Evolutionary conservation across 1,140 invertebrate genomes (phyloP), one percentile per base, ranked within the genome.

Genomic region (Wiebesia pumilae): DNA sequence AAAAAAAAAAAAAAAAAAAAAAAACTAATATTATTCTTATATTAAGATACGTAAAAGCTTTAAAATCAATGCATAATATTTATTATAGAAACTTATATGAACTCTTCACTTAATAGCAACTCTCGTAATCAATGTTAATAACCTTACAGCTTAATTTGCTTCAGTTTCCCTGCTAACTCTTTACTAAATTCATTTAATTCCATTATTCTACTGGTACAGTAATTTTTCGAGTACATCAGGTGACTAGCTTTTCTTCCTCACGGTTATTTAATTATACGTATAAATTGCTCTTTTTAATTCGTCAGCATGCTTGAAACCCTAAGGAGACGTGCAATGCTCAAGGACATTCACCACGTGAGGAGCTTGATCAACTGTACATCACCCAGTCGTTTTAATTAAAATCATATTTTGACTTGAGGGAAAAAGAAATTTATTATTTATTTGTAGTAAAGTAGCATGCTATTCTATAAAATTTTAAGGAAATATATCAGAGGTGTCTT

Each of bases 161-260:
- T 38, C 16, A 0, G 0, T 43, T 75, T 43, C n/a, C 10, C 10
- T 12, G 2, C 12, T 19, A 27, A 33, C 43, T 38, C 40, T 51
- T 24, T 0, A n/a, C 47, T 33, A 71, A 85, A 80, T 54, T 85
- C 24, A 65, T 43, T 85, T 85, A 40, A 69, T 14, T 33, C 77
- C 80, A 80, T 80, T 77, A 67, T 67, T 40, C 27, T 19, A 43
- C 43, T 16, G 43, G 73, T 27, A n/a, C 16, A 73, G 9, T 84
- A 84, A 78, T 77, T 77, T 69, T 30, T 43, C 51, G 35, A 84
- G 54, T 84, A 27, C 54, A 78, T 78, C 35, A 47, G 33, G 27
- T 35, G 51, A 47, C 73, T 30, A 85, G 54, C 75, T 85, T 85
- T 85, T 58, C 19, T 80, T 21, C 21, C 47, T 30, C 65, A 27